phyloP scores from a whole-genome alignment of 1,140 invertebrate genomes.

The Cotesia glomerata region DNA sequence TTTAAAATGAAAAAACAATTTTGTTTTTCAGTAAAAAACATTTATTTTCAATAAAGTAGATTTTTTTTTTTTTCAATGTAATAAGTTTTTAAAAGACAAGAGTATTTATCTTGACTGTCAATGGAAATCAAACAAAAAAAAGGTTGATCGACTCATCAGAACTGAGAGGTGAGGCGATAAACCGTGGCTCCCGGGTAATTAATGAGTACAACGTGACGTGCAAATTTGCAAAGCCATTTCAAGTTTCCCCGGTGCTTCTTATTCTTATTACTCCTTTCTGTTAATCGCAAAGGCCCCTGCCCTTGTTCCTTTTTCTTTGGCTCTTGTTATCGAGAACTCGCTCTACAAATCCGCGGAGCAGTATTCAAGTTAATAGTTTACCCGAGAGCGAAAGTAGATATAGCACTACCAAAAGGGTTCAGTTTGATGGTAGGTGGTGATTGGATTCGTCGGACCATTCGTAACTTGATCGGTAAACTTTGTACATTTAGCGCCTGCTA shows the following conservation, averaged over 20 bases:
- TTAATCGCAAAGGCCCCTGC: constrained; percentile 2
- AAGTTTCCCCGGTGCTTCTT: constrained; percentile 42
- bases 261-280: constrained; percentile 45
- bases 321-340: not conserved
- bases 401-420: not conserved
- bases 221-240: constrained; percentile 62
- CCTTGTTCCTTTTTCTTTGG: not conserved
- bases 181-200: constrained; percentile 45
- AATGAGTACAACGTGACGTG: constrained; percentile 47
- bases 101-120: no score
- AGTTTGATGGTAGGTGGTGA: constrained; percentile 35
- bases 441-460: constrained; percentile 51
- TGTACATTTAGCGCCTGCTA: constrained; percentile 49
- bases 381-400: not conserved
- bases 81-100: no score
- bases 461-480: constrained; percentile 57
- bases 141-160: no score
- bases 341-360: constrained; percentile 6
- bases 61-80: no score
- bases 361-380: constrained; percentile 46
- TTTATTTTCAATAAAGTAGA: no score
- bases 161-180: no score
- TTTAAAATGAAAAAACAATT: no score
- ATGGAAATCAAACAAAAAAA: no score
- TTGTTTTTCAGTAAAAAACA: no score